phyloP scores from a whole-genome alignment of 1,140 invertebrate genomes.

The Augochlora pura region DNA sequence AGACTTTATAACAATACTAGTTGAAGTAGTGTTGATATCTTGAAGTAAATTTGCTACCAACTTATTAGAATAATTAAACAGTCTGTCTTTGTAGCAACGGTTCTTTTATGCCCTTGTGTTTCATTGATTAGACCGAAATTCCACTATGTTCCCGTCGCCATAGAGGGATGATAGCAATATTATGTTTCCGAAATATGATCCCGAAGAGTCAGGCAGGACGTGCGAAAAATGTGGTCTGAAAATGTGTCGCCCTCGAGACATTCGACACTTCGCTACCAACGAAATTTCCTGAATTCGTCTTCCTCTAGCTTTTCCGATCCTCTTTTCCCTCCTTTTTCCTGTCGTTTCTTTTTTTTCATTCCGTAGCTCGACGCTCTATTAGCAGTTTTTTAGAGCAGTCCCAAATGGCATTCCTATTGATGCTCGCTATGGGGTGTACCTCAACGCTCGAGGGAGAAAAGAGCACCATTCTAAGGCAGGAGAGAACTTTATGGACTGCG shows the following conservation, averaged over 20 bases:
- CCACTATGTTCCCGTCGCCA: no score
- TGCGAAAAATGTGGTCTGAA: slow-evolving; percentile 9
- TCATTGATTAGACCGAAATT: no score
- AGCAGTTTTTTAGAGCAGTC: slow-evolving; percentile 69
- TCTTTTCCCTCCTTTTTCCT: slow-evolving; percentile 30
- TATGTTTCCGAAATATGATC: not conserved
- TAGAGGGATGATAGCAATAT: not conserved
- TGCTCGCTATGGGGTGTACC: slow-evolving; percentile 55
- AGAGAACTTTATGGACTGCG: slow-evolving; percentile 69
- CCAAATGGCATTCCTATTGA: slow-evolving; percentile 70
- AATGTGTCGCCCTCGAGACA: slow-evolving; percentile 11
- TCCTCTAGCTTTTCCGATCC: not conserved
- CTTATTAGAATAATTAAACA: no score
- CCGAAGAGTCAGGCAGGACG: slow-evolving; percentile 19
- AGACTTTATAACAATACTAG: no score
- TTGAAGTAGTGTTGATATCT: no score
- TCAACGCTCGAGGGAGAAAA: slow-evolving; percentile 61
- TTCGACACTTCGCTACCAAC: slow-evolving; percentile 10
- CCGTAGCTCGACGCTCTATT: slow-evolving; percentile 64
- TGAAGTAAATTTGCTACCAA: no score
- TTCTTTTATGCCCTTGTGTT: no score
- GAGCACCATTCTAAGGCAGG: slow-evolving; percentile 52
- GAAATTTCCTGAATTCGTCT: slow-evolving; percentile 38
- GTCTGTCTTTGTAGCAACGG: no score
- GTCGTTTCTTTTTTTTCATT: slow-evolving; percentile 24